Base-by-base conservation (phyloP, 92 coral and sea anemone species). In the Zoanthus sansibaricus region DNA sequence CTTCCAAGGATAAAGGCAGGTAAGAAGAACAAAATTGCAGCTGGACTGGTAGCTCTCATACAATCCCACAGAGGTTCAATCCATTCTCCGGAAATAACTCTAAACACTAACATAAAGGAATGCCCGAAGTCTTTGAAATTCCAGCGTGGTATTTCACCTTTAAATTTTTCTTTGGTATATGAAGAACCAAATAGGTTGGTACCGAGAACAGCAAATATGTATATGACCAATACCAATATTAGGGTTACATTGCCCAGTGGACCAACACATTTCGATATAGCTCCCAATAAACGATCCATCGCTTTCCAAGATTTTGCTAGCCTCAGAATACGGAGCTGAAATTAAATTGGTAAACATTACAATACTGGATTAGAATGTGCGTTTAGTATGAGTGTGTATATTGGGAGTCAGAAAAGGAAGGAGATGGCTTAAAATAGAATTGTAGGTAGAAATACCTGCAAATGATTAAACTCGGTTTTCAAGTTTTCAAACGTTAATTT, bases 1-100 rank as follows among this genome's bases (percentile, higher is more conserved):
- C 82, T 88, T 14, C 91, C 91, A 62, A 88, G 79, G 7, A 88
- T 31, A 64, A 88, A 88, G 46, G 91, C 84, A 33, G 91, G 91
- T 1, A 88, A 17, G 48, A 88, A 88, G 87, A 82, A 75, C 20
- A 88, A 62, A 20, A 88, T 66, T 0, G 72, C 88, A 51, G 88
- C 86, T 16, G 88, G 84, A 47, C 49, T 79, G 55, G 74, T 74
- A 4, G 84, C 91, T 33, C 88, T 72, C 91, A 88, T 88, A 52
- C 91, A 88, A 56, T 88, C 91, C 88, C 91, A 89, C 47, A 89
- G 76, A 20, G 91, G 88, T 59, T 89, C 88, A 25, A 89, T 83
- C 91, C 91, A 89, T 45, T 89, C 91, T 45, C 91, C 91, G 45
- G 79, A 83, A 15, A 89, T 75, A 31, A 83, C 69, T 44, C 91